A percentile compares a stretch with the other conserved stretches of the same genome.
Evolutionary conservation across 2,113 vertebrate species (phyloP).

Genomic region (Rhynchomys soricoides): DNA sequence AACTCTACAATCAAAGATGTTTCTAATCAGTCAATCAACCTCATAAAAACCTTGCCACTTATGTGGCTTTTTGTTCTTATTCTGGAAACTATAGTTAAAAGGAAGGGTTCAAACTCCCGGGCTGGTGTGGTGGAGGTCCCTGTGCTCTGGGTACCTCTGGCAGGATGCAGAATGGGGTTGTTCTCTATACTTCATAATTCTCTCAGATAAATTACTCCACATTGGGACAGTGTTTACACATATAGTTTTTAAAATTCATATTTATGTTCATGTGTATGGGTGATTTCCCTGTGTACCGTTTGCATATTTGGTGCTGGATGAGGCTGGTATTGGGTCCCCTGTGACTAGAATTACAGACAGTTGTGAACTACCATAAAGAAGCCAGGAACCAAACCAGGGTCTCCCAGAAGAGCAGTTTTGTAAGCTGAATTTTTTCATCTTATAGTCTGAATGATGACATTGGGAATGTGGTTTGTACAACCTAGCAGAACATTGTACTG

Average conservation of each 20-base stretch:
- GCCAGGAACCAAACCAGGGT: not conserved
- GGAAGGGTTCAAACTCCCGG: not conserved
- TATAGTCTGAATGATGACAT: not conserved
- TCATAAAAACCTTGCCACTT: not conserved
- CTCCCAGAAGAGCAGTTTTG: not conserved
- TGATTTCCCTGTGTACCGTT: not conserved
- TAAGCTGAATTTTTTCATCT: not conserved
- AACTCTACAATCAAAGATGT: not conserved
- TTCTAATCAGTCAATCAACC: not conserved
- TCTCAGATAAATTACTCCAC: not conserved
- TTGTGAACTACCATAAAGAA: not conserved
- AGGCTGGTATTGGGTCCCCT: not conserved
- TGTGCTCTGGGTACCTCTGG: too few relatives aligned
- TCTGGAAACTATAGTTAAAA: not conserved
- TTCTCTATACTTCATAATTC: not conserved
- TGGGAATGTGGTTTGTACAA: not conserved
- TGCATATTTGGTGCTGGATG: not conserved
- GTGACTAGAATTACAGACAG: not conserved
- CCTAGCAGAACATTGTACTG: not conserved
- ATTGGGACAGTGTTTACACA: not conserved
- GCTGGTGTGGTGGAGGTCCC: accelerated
- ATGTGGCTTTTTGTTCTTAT: not conserved
- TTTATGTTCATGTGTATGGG: not conserved
- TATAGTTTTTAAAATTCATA: not conserved
- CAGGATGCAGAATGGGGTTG: not conserved